phyloP scores from a whole-genome alignment of 2,113 vertebrate species.

The Epinephelus moara region DNA sequence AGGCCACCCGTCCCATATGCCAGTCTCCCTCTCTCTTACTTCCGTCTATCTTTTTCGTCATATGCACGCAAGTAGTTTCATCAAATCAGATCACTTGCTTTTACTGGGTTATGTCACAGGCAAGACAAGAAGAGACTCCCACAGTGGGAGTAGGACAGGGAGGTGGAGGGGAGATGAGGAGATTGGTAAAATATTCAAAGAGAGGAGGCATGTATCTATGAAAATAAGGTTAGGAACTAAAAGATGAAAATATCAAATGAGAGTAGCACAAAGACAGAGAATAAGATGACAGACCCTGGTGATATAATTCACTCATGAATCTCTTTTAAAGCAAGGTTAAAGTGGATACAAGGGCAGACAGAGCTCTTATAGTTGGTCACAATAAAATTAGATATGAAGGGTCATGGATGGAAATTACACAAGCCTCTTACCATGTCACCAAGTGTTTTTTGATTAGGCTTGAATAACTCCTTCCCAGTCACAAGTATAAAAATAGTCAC shows the following conservation, averaged over 20 bases:
- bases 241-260: slow-evolving; percentile 22
- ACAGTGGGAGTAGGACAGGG: not conserved
- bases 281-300: slow-evolving; percentile 6
- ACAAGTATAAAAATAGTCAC: not conserved
- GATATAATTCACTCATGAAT: slow-evolving; percentile 39
- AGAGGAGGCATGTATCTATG: not conserved
- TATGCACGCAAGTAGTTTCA: slow-evolving; percentile 33
- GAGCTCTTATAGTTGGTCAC: slow-evolving; percentile 28
- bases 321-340: slow-evolving; percentile 26
- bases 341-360: slow-evolving; percentile 48
- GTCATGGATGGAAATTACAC: slow-evolving; percentile 32
- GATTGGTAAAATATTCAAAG: not conserved
- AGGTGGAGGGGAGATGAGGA: slow-evolving; percentile 8
- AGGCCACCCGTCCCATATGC: slow-evolving; percentile 33
- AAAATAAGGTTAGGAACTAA: slow-evolving; percentile 15
- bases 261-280: not conserved
- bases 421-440: slow-evolving; percentile 14
- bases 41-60: slow-evolving; percentile 29
- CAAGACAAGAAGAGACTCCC: slow-evolving; percentile 14
- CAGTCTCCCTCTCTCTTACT: not conserved
- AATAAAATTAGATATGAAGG: slow-evolving; percentile 49
- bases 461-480: not conserved
- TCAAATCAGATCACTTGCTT: slow-evolving; percentile 58
- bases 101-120: slow-evolving; percentile 54
- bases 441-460: not conserved